phyloP scores from a whole-genome alignment of 2,113 vertebrate genomes.

The Orycteropus afer region DNA sequence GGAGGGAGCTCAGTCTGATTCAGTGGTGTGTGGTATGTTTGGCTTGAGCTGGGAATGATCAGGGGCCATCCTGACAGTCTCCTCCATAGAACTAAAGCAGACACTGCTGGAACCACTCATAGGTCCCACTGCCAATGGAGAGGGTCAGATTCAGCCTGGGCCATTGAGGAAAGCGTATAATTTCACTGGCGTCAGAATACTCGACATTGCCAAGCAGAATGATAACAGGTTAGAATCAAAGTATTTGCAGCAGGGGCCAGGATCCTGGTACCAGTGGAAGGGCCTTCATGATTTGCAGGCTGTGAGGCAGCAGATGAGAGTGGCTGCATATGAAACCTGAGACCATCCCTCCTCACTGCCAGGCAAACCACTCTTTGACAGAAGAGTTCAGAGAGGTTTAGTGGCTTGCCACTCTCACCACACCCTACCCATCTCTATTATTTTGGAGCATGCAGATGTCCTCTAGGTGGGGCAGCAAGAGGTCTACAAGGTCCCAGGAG shows the following conservation, averaged over 20 bases:
- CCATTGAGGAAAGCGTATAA: background rate
- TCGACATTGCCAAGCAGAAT: too few relatives aligned
- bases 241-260: background rate
- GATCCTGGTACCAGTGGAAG: background rate
- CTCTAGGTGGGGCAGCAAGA: background rate
- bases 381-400: background rate
- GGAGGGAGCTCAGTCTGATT: background rate
- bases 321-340: background rate
- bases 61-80: background rate
- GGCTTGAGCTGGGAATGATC: background rate
- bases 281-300: too few relatives aligned
- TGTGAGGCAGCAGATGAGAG: background rate
- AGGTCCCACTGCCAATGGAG: fast-evolving
- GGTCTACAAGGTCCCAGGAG: background rate
- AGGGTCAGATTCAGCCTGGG: background rate
- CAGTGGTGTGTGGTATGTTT: too few relatives aligned
- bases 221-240: background rate
- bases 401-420: too few relatives aligned
- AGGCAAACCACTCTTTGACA: background rate
- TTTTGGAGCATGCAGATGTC: background rate
- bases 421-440: too few relatives aligned
- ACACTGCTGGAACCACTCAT: background rate
- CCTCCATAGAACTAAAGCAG: background rate
- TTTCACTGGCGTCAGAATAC: background rate
- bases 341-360: background rate